Evolutionary conservation across 2,888 invertebrate species (phyloP), one percentile per base, ranked within the genome.

Genomic region (Linhomoeus sp.): DNA sequence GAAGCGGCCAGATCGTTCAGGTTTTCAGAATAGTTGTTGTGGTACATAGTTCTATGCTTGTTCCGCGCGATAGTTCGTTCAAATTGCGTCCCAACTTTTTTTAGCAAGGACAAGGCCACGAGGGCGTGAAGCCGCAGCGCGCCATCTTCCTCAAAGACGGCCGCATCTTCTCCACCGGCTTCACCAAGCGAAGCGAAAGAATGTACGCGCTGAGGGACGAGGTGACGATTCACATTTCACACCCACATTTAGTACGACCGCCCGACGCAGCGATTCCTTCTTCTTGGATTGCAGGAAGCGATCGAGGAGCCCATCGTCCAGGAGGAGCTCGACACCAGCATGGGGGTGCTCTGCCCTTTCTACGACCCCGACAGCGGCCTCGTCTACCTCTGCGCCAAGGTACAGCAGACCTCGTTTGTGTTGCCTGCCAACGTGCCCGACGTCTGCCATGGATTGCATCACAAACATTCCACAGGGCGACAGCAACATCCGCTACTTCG

Each of bases 401-500:
- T 77, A 56, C 52, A 50, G n/a, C n/a, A n/a, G n/a, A n/a, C n/a
- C n/a, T n/a, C n/a, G n/a, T n/a, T n/a, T n/a, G n/a, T n/a, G n/a
- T n/a, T n/a, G n/a, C n/a, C n/a, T n/a, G n/a, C n/a, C n/a, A n/a
- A n/a, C n/a, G n/a, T n/a, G n/a, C n/a, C n/a, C n/a, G n/a, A n/a
- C n/a, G n/a, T n/a, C n/a, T n/a, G n/a, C n/a, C n/a, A n/a, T n/a
- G n/a, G n/a, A n/a, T n/a, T n/a, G n/a, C n/a, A n/a, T n/a, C n/a
- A n/a, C n/a, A n/a, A n/a, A n/a, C 65, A 67, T 1, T n/a, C n/a
- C n/a, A n/a, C 64, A 87, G 76, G 90, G 92, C 1, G 90, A 90
- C 65, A 86, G 87, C 50, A 85, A 85, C 62, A 86, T 92, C 47
- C 75, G 87, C 26, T 92, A 87, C 69, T 90, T 87, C 67, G 92